Conservation (phyloP, 2,888 invertebrate genomes). For the Dasysyrphus tricinctus region DNA sequence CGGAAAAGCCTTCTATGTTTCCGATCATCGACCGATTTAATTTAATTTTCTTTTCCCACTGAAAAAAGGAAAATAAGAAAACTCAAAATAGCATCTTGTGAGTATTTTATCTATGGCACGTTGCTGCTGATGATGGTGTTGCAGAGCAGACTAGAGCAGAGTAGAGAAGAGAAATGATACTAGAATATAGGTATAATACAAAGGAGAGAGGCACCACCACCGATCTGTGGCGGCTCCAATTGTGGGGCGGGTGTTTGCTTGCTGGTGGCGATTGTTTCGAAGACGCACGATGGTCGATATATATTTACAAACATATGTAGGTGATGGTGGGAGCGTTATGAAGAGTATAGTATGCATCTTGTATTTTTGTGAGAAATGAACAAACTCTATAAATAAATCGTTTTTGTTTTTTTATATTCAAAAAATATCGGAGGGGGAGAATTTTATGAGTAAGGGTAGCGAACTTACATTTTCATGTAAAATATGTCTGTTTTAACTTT, state of each 20-base stretch:
- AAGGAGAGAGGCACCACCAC: constrained; percentile 56
- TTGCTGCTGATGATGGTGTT: constrained; percentile 16
- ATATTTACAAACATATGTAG: neutral
- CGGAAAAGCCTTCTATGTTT: constrained; percentile 70
- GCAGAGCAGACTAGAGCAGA: constrained; percentile 33
- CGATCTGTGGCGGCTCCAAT: constrained; percentile 60
- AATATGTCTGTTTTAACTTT: constrained; percentile 31
- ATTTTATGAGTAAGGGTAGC: constrained; percentile 61
- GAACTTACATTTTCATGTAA: constrained; percentile 57
- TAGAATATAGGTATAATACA: constrained; percentile 46
- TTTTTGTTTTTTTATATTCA: constrained; percentile 17
- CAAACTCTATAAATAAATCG: constrained; percentile 68
- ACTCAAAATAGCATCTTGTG: constrained; percentile 74
- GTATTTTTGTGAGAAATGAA: constrained; percentile 54
- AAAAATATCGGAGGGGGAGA: constrained; percentile 36
- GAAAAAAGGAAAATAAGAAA: constrained; percentile 73
- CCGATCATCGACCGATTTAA: constrained; percentile 75
- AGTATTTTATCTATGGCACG: constrained; percentile 62
- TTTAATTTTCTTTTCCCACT: constrained; percentile 74
- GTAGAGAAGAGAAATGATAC: constrained; percentile 48
- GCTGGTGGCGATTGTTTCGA: constrained; percentile 65
- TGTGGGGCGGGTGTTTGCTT: constrained; percentile 72
- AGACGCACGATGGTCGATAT: constrained; percentile 50
- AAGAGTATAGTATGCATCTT: constrained; percentile 57
- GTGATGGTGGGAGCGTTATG: constrained; percentile 44